These are phyloP conservation scores for Dryobates pubescens DNA, from an alignment of 2,797 vertebrate genomes.

Conservation along the genomic window DNA sequence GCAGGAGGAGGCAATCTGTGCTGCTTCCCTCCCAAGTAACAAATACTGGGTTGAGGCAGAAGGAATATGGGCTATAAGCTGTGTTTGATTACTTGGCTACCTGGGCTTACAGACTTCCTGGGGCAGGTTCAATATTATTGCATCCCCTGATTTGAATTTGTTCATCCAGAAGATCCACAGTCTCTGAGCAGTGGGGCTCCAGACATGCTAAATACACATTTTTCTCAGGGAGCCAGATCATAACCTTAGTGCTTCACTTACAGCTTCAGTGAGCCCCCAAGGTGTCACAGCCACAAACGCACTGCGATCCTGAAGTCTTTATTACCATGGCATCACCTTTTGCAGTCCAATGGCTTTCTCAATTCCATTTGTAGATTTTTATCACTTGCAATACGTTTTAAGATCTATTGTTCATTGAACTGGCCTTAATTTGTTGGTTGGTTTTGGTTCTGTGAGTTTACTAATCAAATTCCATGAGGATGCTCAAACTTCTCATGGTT, in stretches of 20 bases:
- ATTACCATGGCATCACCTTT: background rate
- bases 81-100: background rate
- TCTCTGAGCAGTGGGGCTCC: background rate
- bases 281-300: background rate
- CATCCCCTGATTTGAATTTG: background rate
- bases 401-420: background rate
- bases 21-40: background rate
- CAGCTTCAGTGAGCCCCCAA: background rate
- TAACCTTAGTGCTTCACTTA: background rate
- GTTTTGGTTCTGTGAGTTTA: background rate
- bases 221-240: background rate
- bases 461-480: background rate
- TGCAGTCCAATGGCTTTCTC: background rate
- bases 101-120: rapidly evolving
- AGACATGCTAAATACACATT: background rate
- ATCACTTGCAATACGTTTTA: background rate
- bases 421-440: background rate
- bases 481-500: background rate
- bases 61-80: background rate
- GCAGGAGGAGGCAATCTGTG: background rate
- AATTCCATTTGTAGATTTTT: background rate
- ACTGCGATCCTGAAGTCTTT: background rate
- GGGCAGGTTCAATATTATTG: background rate
- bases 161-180: background rate
- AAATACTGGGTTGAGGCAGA: background rate